phyloP scores from a whole-genome alignment of 2,113 vertebrate genomes.

The Ceratotherium simum region DNA sequence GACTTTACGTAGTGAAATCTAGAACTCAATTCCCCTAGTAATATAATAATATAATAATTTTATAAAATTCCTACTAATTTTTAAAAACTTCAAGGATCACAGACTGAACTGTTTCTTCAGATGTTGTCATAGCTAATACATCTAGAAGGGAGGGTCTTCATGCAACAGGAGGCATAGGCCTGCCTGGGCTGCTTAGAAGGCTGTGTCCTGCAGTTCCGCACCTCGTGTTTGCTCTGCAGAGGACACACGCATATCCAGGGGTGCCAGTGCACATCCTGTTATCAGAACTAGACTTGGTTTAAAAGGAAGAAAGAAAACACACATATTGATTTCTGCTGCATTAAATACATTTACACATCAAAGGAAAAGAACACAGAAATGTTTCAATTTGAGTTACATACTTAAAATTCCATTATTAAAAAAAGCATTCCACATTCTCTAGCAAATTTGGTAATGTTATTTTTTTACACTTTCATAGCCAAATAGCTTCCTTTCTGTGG shows the following conservation, averaged over 20 bases:
- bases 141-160: neutral
- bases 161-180: neutral
- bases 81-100: neutral
- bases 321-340: conserved; percentile 36
- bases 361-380: conserved; percentile 48
- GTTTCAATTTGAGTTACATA: conserved; percentile 50
- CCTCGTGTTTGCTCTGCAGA: neutral
- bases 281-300: conserved; percentile 46
- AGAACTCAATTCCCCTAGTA: neutral
- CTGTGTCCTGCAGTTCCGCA: neutral
- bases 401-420: conserved; percentile 69
- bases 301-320: conserved; percentile 64
- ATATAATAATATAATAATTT: neutral
- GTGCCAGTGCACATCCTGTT: neutral
- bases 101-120: neutral
- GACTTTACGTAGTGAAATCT: neutral
- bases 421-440: conserved; percentile 11
- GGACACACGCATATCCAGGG: neutral
- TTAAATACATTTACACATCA: conserved; percentile 68
- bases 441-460: conserved; percentile 19
- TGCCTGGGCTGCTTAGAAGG: neutral
- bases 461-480: neutral
- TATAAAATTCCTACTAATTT: neutral
- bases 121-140: neutral
- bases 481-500: neutral